Percentiles rank a stretch among this genome's conserved stretches.
Evolutionary conservation across 2,113 vertebrate genomes (phyloP).

Genomic region (Hydropotes inermis): DNA sequence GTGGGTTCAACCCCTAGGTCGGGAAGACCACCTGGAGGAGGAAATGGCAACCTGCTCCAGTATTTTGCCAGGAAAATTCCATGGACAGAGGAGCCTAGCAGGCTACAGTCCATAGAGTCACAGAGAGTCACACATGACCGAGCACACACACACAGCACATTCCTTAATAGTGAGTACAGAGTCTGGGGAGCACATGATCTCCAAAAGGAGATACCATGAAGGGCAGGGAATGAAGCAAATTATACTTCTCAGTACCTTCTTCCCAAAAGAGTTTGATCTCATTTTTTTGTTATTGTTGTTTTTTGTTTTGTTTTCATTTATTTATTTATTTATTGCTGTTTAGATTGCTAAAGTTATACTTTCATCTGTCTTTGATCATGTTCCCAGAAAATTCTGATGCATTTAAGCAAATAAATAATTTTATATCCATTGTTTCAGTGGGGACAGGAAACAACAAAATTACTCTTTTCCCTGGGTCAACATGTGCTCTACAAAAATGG

Average conservation of each 20-base stretch:
- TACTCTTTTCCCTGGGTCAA: slow-evolving; percentile 25
- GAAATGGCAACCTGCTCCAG: neutral
- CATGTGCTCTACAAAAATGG: slow-evolving; percentile 14
- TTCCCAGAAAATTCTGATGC: slow-evolving; percentile 59
- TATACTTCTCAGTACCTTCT: slow-evolving; percentile 17
- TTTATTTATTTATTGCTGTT: neutral
- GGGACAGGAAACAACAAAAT: slow-evolving; percentile 36
- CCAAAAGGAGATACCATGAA: neutral
- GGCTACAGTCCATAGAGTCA: neutral
- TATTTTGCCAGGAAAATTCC: neutral
- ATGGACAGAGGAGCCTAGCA: neutral
- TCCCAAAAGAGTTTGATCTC: slow-evolving; percentile 24
- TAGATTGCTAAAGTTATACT: slow-evolving; percentile 38
- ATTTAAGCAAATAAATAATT: slow-evolving; percentile 63
- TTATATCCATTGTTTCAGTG: slow-evolving; percentile 28
- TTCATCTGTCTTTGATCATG: slow-evolving; percentile 53
- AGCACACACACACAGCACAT: neutral
- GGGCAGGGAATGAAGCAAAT: neutral
- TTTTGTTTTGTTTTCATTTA: neutral
- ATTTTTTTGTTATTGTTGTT: neutral
- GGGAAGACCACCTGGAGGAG: neutral
- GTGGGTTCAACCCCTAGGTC: neutral
- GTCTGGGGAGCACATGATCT: neutral
- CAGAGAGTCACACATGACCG: neutral
- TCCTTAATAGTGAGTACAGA: neutral